These are phyloP conservation scores for Triplophysa tibetana DNA, from an alignment of 2,113 vertebrate species.

Conservation along the genomic window DNA sequence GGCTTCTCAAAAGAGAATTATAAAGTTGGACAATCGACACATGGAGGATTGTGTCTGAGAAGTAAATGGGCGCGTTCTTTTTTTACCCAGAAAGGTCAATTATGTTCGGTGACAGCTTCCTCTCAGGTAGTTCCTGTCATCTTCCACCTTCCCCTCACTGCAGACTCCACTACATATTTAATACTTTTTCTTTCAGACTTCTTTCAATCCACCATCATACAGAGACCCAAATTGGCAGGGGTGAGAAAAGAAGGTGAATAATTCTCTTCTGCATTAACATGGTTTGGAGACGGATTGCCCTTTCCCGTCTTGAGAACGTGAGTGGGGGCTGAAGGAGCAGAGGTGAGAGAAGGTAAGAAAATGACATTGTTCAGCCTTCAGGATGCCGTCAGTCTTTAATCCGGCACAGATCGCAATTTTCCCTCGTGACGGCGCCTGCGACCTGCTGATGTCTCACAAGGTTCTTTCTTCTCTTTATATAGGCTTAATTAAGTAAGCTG, in stretches of 20 bases:
- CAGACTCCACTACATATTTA: slow-evolving; percentile 76
- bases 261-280: slow-evolving; percentile 81
- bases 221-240: slow-evolving; percentile 75
- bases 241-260: slow-evolving; percentile 80
- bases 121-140: slow-evolving; percentile 56
- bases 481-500: slow-evolving; percentile 78
- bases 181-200: slow-evolving; percentile 71
- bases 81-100: slow-evolving; percentile 58
- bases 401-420: slow-evolving; percentile 71
- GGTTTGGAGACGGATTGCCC: slow-evolving; percentile 75
- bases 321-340: slow-evolving; percentile 51
- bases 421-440: slow-evolving; percentile 70
- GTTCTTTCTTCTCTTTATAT: slow-evolving; percentile 63
- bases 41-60: slow-evolving; percentile 45
- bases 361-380: slow-evolving; percentile 70
- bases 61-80: slow-evolving; percentile 50
- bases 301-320: slow-evolving; percentile 57
- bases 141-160: slow-evolving; percentile 61
- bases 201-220: slow-evolving; percentile 69
- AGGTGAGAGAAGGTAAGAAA: slow-evolving; percentile 54
- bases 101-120: slow-evolving; percentile 51
- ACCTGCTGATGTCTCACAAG: slow-evolving; percentile 67
- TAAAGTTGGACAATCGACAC: slow-evolving; percentile 58
- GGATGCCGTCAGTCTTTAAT: slow-evolving; percentile 71
- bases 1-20: slow-evolving; percentile 62